Base-by-base conservation (phyloP, 2,113 vertebrate genomes). In the Felis chaus region DNA sequence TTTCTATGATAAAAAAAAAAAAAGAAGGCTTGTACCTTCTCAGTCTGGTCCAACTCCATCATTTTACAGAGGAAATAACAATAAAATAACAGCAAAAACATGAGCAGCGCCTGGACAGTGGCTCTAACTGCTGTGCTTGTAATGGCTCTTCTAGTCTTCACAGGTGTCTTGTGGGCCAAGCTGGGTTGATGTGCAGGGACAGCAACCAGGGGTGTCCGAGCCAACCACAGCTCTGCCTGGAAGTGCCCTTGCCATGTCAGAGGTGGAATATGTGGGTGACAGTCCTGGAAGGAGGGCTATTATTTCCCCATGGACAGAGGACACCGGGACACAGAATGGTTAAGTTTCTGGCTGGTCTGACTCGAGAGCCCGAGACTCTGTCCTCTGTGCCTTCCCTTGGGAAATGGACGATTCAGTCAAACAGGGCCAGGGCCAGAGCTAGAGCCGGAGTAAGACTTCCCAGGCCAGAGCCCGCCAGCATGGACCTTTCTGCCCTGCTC, bases 61-160 rank as follows among this genome's bases (percentile, higher is more conserved):
- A 61, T 61, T 68, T 88, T 25, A 91, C 45, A 76, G 65, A 85
- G 86, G 55, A 80, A 87, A 80, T 89, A 55, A 63, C 85, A 76
- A 66, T 11, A 33, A 4, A 78, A 61, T 41, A 82, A 55, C 33
- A n/a, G 50, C n/a, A 89, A 88, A 86, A 83, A 33, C 4, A 4
- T 3, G 7, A 69, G 48, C 33, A 13, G 36, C 19, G 16, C 9
- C 33, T 21, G n/a, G 50, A 29, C 27, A 57, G 9, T 11, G 31
- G 29, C 27, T 55, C n/a, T 69, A 36, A 57, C 14, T 8, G 7
- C 25, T 57, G 5, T 19, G 19, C 31, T 78, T 31, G 31, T 9
- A 1, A 6, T 6, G 29, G 50, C 36, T 73, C 23, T 81, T 85
- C 85, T 5, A 11, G 21, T 5, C 31, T 16, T 76, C 14, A 5